Evolutionary conservation across 2,113 vertebrate genomes (phyloP).

Genomic region (Typhlomys cinereus): DNA sequence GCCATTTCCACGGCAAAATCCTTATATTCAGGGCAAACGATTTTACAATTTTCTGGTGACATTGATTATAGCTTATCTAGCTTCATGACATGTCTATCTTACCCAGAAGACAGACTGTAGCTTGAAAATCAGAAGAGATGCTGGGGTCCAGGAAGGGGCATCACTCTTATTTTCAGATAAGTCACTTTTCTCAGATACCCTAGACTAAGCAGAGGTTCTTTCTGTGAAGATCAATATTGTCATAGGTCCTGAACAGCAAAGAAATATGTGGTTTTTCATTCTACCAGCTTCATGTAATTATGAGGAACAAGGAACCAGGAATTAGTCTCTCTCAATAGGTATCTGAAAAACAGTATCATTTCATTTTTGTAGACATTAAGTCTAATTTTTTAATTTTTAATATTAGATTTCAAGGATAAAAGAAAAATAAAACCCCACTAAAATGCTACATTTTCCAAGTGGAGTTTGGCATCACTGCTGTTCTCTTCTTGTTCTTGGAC

Average conservation of each 20-base stretch:
- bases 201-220: constrained; percentile 27
- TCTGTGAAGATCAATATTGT: constrained; percentile 45
- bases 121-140: not conserved
- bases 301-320: not conserved
- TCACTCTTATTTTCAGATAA: constrained; percentile 15
- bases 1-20: constrained; percentile 41
- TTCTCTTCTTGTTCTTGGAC: not conserved
- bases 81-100: constrained; percentile 25
- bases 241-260: constrained; percentile 50
- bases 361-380: not conserved
- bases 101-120: constrained; percentile 31
- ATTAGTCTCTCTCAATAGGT: not conserved
- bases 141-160: not conserved
- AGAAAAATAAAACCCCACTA: not conserved
- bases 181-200: not conserved
- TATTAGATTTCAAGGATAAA: constrained; percentile 8
- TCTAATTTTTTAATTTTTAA: constrained; percentile 11
- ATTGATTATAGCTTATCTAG: constrained; percentile 64
- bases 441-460: not conserved
- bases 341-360: constrained; percentile 4
- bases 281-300: not conserved
- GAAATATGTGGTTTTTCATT: not conserved
- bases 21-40: constrained; percentile 28
- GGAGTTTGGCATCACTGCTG: not conserved
- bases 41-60: constrained; percentile 60